Base-by-base conservation (phyloP, 2,113 vertebrate species). In the Craseonycteris thonglongyai region DNA sequence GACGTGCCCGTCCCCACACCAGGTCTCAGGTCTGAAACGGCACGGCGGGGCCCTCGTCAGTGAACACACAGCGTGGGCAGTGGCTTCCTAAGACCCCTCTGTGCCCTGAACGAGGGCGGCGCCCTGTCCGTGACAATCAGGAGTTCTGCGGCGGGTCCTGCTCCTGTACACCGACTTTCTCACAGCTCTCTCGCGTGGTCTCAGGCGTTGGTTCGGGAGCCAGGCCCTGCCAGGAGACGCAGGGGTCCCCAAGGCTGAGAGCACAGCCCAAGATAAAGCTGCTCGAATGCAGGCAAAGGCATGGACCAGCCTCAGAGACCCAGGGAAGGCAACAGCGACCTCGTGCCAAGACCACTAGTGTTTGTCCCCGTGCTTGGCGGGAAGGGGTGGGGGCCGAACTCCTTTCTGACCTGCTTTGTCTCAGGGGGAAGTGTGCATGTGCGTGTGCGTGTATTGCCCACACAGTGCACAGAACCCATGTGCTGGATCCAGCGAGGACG, bases 281-380 rank as follows among this genome's bases (percentile, higher is more conserved):
- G 80, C 47, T 5, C 96, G 91, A 92, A 90, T 90, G 86, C 42
- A 78, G 74, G 93, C 93, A 96, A 95, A 82, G 8, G 68, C 79
- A 78, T 1, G 76, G 56, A 74, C 85, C 68, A 35, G 91, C 82
- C 49, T 30, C 66, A 1, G 74, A 95, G 84, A 95, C 83, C 65
- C 90, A 90, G 85, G 71, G 59, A 59, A 65, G 72, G 58, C 21
- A 47, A 68, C n/a, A 19, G 75, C 38, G 56, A 35, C 42, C 45
- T 33, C 72, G 72, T 59, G 92, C 93, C 71, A 45, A 61, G 84
- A 61, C 47, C 88, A 35, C 61, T 45, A 5, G 80, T 49, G 3
- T 80, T 49, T 26, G 71, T 92, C 30, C 40, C 38, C 16, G 11
- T 0, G 11, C 88, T 58, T 13, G 81, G 74, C 95, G 94, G 93